Evolutionary conservation across 2,797 vertebrate genomes (phyloP).

Genomic region (Naso thynnoides): DNA sequence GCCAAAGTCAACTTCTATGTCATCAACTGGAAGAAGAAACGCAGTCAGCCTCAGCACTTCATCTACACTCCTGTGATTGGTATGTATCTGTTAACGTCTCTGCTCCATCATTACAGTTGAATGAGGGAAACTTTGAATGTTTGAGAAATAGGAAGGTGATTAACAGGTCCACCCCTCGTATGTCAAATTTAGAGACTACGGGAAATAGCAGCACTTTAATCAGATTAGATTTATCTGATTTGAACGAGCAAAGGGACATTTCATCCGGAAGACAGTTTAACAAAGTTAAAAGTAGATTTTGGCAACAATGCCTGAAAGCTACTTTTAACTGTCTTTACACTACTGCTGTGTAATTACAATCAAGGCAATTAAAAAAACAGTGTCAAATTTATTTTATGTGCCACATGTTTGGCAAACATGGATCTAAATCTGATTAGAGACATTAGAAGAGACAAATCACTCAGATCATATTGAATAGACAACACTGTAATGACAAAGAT

Average conservation of each 20-base stretch:
- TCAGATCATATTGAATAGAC: no score
- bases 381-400: no score
- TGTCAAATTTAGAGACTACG: neutral
- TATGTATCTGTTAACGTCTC: conserved; percentile 27
- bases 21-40: conserved; percentile 95
- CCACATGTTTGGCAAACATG: no score
- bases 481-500: no score
- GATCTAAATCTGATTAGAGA: no score
- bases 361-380: no score
- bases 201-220: conserved; percentile 23
- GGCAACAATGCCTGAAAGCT: no score
- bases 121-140: neutral
- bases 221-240: conserved; percentile 14
- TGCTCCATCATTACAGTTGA: neutral
- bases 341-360: no score
- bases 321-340: no score
- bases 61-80: conserved; percentile 88
- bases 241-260: neutral
- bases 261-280: conserved; percentile 4
- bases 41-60: conserved; percentile 95
- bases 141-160: neutral
- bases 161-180: no score
- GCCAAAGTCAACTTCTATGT: conserved; percentile 96
- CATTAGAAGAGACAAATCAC: no score
- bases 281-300: no score